Evolutionary conservation across 2,113 vertebrate genomes (phyloP).

Genomic region (Climacteris rufus): DNA sequence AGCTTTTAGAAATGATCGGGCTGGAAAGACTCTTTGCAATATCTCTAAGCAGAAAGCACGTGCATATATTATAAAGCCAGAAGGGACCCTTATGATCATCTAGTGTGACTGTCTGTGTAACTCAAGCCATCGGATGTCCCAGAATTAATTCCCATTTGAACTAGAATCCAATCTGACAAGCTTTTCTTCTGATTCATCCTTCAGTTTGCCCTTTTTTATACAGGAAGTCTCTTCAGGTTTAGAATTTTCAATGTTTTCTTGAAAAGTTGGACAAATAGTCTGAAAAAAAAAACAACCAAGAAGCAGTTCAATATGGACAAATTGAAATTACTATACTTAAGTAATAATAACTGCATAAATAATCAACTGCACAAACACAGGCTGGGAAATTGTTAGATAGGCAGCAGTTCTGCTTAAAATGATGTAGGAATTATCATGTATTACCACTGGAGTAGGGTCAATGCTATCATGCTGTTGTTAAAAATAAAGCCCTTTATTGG

Average conservation of each 20-base stretch:
- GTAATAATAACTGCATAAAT: too few species aligned
- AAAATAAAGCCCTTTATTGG: background rate
- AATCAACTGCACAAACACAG: background rate
- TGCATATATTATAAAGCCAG: slow-evolving; percentile 47
- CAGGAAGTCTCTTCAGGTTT: slow-evolving; percentile 5
- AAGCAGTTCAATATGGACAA: background rate
- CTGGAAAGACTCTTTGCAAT: background rate
- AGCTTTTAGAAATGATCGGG: background rate
- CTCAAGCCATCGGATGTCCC: background rate
- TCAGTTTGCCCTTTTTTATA: background rate
- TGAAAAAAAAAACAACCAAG: background rate
- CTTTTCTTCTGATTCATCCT: background rate
- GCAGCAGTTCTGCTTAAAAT: background rate
- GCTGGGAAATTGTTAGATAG: background rate
- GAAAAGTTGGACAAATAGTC: slow-evolving; percentile 54
- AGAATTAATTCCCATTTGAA: background rate
- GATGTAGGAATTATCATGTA: background rate
- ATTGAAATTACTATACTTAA: background rate
- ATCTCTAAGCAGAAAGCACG: slow-evolving; percentile 49
- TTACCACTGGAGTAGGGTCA: background rate
- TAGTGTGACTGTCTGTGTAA: background rate
- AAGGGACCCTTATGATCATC: background rate
- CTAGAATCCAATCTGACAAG: background rate
- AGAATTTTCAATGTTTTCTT: slow-evolving; percentile 51
- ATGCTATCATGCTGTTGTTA: background rate